Percentiles rank a stretch among this genome's conserved stretches.
Evolutionary conservation across 1,140 invertebrate species (phyloP).

Genomic region (Lepidurus apus): DNA sequence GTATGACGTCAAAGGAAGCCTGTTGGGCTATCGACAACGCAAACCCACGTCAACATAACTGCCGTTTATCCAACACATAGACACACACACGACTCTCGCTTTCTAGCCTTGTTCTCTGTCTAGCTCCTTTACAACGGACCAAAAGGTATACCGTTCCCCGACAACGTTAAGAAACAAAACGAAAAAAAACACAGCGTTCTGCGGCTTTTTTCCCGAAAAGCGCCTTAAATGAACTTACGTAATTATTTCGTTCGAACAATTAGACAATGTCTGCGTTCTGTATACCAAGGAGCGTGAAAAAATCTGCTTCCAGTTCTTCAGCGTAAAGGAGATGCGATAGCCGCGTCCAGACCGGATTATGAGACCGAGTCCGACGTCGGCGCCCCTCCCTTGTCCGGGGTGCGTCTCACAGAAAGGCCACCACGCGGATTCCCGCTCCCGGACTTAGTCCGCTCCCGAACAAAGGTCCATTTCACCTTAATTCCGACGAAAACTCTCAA

Average conservation of each 20-base stretch:
- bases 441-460: background rate
- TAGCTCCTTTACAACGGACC: too few species aligned
- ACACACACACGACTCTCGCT: too few species aligned
- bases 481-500: background rate
- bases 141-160: too few species aligned
- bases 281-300: background rate
- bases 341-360: background rate
- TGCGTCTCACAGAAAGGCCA: background rate
- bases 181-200: too few species aligned
- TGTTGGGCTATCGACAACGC: background rate
- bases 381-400: constrained; percentile 6
- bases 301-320: background rate
- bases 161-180: too few species aligned
- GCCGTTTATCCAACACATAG: background rate
- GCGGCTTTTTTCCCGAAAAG: too few species aligned
- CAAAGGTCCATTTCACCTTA: background rate
- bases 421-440: background rate
- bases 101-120: too few species aligned
- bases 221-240: too few species aligned
- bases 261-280: background rate
- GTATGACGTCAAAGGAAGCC: constrained; percentile 17
- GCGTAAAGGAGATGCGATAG: background rate
- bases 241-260: background rate
- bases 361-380: constrained; percentile 16
- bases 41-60: background rate